phyloP scores from a whole-genome alignment of 2,797 vertebrate species.

The Brachyalestes nurse region DNA sequence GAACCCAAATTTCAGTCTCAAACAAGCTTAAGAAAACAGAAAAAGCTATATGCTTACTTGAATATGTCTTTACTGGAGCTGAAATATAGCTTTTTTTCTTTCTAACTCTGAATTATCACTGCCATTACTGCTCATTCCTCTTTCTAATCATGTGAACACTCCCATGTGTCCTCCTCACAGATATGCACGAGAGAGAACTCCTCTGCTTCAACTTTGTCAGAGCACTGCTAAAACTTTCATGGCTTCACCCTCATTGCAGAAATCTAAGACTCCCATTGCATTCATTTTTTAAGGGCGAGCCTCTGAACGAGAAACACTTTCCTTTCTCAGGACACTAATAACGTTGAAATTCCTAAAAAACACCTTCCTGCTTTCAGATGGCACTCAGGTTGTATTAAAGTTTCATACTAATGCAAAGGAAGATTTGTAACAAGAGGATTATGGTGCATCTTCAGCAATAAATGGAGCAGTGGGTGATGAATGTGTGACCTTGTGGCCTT shows the following conservation, averaged over 20 bases:
- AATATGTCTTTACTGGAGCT: no score
- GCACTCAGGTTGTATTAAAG: conserved; percentile 63
- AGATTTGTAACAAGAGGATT: conserved; percentile 56
- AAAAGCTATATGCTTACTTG: no score
- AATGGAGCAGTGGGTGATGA: background rate
- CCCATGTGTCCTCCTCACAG: background rate
- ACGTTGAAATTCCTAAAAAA: conserved; percentile 56
- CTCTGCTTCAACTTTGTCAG: conserved; percentile 28
- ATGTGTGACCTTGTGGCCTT: background rate
- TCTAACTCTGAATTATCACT: background rate
- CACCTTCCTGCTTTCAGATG: conserved; percentile 54
- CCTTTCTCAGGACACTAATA: conserved; percentile 53
- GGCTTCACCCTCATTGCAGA: conserved; percentile 48
- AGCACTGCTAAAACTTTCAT: conserved; percentile 63
- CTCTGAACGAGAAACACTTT: conserved; percentile 42
- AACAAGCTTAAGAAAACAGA: no score
- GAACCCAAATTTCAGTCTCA: no score
- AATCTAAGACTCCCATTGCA: conserved; percentile 57
- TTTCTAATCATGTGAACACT: background rate
- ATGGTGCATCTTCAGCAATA: background rate
- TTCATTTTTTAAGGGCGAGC: conserved; percentile 63
- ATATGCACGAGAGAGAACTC: background rate
- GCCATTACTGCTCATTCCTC: background rate
- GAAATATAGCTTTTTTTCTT: no score
- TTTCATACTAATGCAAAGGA: conserved; percentile 65